Evolutionary conservation across 2,113 vertebrate genomes (phyloP).

Genomic region (Psammodynastes pulverulentus): DNA sequence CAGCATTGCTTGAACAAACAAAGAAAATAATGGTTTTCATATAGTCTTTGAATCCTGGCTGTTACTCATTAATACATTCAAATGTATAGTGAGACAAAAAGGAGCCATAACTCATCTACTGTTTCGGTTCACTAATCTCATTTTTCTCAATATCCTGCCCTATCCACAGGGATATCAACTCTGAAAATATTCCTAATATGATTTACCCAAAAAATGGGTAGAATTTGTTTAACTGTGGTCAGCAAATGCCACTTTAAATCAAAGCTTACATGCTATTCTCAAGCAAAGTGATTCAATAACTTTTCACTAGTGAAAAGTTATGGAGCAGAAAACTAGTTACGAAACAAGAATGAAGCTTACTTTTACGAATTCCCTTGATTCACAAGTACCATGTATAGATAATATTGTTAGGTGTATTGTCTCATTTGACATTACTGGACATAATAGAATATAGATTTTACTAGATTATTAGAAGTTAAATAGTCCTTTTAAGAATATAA

Average conservation of each 20-base stretch:
- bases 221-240: neutral
- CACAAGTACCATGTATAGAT: neutral
- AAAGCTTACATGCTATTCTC: neutral
- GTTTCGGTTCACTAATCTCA: neutral
- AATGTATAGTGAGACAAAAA: neutral
- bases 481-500: neutral
- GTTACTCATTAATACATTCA: neutral
- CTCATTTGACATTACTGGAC: neutral
- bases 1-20: neutral
- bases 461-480: neutral
- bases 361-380: neutral
- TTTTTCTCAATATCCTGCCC: neutral
- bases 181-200: neutral
- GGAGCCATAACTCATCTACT: neutral
- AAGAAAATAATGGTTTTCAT: neutral
- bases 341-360: neutral
- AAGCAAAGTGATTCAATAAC: neutral
- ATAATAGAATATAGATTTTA: neutral
- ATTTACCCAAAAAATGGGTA: neutral
- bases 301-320: neutral
- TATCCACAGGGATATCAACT: neutral
- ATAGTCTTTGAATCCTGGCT: neutral
- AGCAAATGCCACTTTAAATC: neutral
- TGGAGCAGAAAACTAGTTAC: neutral
- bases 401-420: neutral